Evolutionary conservation across 2,113 vertebrate species (phyloP).

Genomic region (Etia nguti): DNA sequence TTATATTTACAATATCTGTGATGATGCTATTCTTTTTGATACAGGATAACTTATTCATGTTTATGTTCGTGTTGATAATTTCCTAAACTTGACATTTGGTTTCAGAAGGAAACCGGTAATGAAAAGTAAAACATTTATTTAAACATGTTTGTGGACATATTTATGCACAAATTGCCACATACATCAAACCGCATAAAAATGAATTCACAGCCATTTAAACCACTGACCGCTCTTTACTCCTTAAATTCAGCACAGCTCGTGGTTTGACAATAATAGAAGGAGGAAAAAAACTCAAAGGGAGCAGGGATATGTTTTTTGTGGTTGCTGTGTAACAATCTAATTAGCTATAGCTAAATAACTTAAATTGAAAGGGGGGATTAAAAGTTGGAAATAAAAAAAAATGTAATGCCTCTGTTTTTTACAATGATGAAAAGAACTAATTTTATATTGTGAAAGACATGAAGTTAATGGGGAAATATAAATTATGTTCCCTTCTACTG

Average conservation of each 20-base stretch:
- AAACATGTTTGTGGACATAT: not conserved
- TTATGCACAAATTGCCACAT: not conserved
- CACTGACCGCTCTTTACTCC: not conserved
- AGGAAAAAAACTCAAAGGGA: not conserved
- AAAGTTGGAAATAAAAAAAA: not conserved
- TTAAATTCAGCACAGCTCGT: not conserved
- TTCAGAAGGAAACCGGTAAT: not conserved
- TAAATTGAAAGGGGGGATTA: not conserved
- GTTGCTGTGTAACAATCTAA: slow-evolving; percentile 11
- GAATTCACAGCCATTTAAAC: not conserved
- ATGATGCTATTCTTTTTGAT: not conserved
- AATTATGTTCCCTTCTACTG: not conserved
- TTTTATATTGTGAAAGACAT: not conserved
- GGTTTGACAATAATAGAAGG: not conserved
- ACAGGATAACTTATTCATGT: not conserved
- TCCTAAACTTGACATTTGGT: not conserved
- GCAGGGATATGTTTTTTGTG: not conserved
- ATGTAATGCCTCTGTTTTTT: not conserved
- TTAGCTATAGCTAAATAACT: not conserved
- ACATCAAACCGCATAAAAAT: not conserved
- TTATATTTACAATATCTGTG: not conserved
- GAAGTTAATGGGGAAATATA: not conserved
- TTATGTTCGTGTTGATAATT: fast-evolving
- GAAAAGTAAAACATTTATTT: not conserved
- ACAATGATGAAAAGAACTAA: not conserved